Evolutionary conservation across 2,797 vertebrate species (phyloP), one percentile per base, ranked within the genome.

Genomic region (Eremophila alpestris): DNA sequence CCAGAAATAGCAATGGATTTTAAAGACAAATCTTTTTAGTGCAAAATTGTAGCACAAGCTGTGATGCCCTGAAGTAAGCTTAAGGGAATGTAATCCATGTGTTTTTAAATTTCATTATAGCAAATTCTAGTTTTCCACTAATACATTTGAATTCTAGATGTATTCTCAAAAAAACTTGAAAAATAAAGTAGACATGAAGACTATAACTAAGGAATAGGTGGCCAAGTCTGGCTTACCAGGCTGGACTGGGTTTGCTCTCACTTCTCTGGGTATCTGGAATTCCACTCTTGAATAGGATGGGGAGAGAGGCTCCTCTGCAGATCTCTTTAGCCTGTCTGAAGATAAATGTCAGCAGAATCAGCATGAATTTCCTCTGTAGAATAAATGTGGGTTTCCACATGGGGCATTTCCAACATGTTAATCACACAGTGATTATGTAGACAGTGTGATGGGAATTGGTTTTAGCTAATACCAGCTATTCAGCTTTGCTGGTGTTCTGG

Each of bases 251-350:
- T 3, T 30, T 63, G 16, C 5, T 46, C 1, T 82, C 51, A 34
- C 38, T 49, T 3, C 26, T 41, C 11, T 63, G 52, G 11, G 7
- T 70, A 22, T 41, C 78, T 85, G 30, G 22, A 83, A 70, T 55
- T 56, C 16, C 27, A n/a, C 5, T 56, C 16, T 16, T 27, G 26
- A 63, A 68, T 2, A 63, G 38, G 18, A 3, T 64, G 30, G 19
- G 7, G 8, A 71, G 20, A 52, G 5, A 1, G 11, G 1, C 9
- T 29, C 6, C 4, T 56, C 2, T 0, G 32, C 38, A 87, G 26
- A 86, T 41, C 3, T 10, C 18, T 49, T 75, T 23, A 73, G 16
- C 8, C 11, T 43, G 36, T 24, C 16, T 45, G 81, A 52, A 67
- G 4, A 40, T 14, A 59, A 34, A 38, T 43, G 23, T 46, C 70